Base-by-base conservation (phyloP, 2,888 invertebrate species). In the Pseudococcus longispinus region DNA sequence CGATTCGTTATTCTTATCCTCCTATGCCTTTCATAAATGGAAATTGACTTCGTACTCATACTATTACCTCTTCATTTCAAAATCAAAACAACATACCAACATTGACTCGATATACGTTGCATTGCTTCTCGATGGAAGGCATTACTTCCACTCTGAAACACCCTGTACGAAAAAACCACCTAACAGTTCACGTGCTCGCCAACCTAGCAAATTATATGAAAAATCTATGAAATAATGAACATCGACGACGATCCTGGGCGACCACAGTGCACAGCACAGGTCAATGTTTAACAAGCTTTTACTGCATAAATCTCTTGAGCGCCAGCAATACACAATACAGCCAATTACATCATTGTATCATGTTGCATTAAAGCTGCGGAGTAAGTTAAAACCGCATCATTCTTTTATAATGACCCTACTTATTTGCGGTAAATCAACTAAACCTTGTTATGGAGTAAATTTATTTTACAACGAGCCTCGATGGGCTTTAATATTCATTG, bases 351-450 rank as follows among this genome's bases (percentile, higher is more conserved):
- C 42, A 80, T 80, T 80, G 77, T 80, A 80, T 80, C 77, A 80
- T 80, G 77, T 80, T 80, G 77, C 77, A 80, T 80, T 80, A 80
- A 80, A 80, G 77, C 77, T 80, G 42, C 11, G 2, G 37, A 37
- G 37, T 42, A 42, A 80, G 77, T 80, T 80, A 80, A 80, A 80
- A 80, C 77, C 77, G 42, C 77, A 80, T 80, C 77, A 80, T 80
- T 80, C 77, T 80, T 80, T 80, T 42, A 80, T 80, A 80, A 80
- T 80, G 77, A 80, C 77, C 77, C 37, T 80, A 80, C 77, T 80
- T 80, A 80, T 80, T 80, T 80, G 77, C 77, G 77, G 77, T 80
- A 80, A 80, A 80, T 80, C 77, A 80, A 80, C 77, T 80, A n/a
- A 37, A 80, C 42, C 77, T 80, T 80, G 77, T 80, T 42, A 80